These are phyloP conservation scores for Galagoides demidoff DNA, from an alignment of 2,797 vertebrate species.

Conservation along the genomic window DNA sequence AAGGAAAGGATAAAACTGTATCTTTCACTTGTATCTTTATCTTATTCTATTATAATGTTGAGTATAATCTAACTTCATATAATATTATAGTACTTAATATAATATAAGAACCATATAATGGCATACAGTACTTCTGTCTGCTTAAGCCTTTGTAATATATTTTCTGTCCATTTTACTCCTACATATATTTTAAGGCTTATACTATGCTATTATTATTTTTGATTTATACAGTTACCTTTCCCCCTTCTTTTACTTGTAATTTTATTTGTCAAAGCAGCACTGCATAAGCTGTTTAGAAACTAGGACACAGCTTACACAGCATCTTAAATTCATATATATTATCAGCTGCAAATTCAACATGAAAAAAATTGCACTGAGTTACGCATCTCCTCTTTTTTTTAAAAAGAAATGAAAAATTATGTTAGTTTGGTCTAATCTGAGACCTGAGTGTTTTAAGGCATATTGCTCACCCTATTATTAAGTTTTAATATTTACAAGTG, in stretches of 20 bases:
- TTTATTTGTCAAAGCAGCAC: constrained; percentile 93
- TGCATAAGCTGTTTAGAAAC: constrained; percentile 84
- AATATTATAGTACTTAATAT: neutral
- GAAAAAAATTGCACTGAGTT: constrained; percentile 82
- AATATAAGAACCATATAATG: neutral
- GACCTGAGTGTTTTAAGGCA: constrained; percentile 73
- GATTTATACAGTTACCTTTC: neutral
- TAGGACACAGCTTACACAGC: constrained; percentile 85
- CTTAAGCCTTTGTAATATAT: neutral
- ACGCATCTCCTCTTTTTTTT: constrained; percentile 73
- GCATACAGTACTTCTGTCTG: neutral
- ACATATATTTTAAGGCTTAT: neutral
- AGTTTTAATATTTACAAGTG: constrained; percentile 82
- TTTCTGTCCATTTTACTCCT: neutral
- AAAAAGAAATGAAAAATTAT: constrained; percentile 71
- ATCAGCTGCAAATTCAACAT: constrained; percentile 87
- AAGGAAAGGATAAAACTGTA: too few species aligned
- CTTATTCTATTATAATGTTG: neutral
- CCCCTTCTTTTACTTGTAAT: constrained; percentile 87
- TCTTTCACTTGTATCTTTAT: too few species aligned
- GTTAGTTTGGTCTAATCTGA: constrained; percentile 78
- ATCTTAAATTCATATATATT: constrained; percentile 84
- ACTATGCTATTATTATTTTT: constrained; percentile 44
- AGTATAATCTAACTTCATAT: constrained; percentile 24
- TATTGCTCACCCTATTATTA: constrained; percentile 76